These are phyloP conservation scores for Phyllostomus hastatus DNA, from an alignment of 2,113 vertebrate species.

Conservation along the genomic window DNA sequence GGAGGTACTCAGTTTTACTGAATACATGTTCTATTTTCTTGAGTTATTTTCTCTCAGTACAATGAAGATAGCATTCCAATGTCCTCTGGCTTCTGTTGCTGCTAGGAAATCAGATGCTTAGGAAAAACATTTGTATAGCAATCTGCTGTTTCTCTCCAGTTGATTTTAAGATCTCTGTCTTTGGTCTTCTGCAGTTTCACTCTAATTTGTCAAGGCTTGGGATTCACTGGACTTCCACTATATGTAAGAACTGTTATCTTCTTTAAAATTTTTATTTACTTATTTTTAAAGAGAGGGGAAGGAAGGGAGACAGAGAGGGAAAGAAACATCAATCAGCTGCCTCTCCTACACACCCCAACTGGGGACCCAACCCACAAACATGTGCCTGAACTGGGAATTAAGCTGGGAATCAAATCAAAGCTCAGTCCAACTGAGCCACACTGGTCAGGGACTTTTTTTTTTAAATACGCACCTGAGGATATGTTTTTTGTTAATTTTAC, in stretches of 20 bases:
- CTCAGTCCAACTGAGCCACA: too few relatives aligned
- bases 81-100: slow-evolving; percentile 30
- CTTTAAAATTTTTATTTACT: too few relatives aligned
- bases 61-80: not conserved
- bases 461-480: too few relatives aligned
- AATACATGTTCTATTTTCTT: not conserved
- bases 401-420: too few relatives aligned
- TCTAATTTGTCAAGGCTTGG: not conserved
- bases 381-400: too few relatives aligned
- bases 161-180: slow-evolving; percentile 42
- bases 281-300: too few relatives aligned
- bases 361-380: too few relatives aligned
- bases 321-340: too few relatives aligned
- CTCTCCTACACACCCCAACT: too few relatives aligned
- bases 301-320: too few relatives aligned
- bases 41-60: slow-evolving; percentile 37
- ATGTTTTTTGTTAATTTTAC: too few relatives aligned
- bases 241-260: not conserved
- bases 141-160: slow-evolving; percentile 27
- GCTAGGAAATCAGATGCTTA: slow-evolving; percentile 28
- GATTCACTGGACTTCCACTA: not conserved
- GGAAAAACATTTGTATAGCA: slow-evolving; percentile 39
- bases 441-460: too few relatives aligned
- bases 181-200: not conserved
- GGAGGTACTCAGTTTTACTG: not conserved